Evolutionary conservation across 1,140 invertebrate genomes (phyloP).

Genomic region (Papilio xuthus): DNA sequence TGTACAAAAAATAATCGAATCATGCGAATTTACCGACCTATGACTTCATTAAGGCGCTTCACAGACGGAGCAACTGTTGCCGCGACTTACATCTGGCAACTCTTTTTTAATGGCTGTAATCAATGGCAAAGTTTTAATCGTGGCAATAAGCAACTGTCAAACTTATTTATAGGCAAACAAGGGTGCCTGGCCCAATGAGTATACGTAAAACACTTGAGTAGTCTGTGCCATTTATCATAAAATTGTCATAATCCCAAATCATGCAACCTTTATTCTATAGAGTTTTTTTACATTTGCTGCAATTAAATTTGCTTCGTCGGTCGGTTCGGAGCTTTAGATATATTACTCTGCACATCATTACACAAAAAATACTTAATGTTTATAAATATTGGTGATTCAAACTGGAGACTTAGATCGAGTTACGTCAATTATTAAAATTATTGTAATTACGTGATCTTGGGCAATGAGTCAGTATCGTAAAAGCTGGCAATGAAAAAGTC

Average conservation of each 20-base stretch:
- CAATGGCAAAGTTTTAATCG: neutral
- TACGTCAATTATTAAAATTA: slow-evolving; percentile 21
- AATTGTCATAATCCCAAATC: neutral
- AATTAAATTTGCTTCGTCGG: neutral
- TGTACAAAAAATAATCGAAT: slow-evolving; percentile 3
- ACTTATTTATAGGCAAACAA: too few relatives aligned
- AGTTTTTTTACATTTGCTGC: neutral
- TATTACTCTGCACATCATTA: neutral
- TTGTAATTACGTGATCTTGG: slow-evolving; percentile 2
- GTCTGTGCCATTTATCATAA: too few relatives aligned
- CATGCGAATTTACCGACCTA: neutral
- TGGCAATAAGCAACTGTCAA: neutral
- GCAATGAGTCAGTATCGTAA: slow-evolving; percentile 25
- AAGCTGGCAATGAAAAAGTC: slow-evolving; percentile 32
- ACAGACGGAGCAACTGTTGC: neutral
- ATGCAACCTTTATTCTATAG: neutral
- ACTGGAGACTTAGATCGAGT: slow-evolving; percentile 13
- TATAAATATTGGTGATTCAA: slow-evolving; percentile 38
- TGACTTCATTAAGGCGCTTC: slow-evolving; percentile 4
- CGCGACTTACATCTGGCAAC: neutral
- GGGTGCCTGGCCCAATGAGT: too few relatives aligned
- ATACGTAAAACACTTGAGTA: too few relatives aligned
- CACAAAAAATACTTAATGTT: slow-evolving; percentile 17
- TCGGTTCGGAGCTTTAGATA: neutral
- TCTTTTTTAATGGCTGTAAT: neutral